Base-by-base conservation (phyloP, 37 sponge, comb jelly and placozoan species). In the Eunapius fragilis region DNA sequence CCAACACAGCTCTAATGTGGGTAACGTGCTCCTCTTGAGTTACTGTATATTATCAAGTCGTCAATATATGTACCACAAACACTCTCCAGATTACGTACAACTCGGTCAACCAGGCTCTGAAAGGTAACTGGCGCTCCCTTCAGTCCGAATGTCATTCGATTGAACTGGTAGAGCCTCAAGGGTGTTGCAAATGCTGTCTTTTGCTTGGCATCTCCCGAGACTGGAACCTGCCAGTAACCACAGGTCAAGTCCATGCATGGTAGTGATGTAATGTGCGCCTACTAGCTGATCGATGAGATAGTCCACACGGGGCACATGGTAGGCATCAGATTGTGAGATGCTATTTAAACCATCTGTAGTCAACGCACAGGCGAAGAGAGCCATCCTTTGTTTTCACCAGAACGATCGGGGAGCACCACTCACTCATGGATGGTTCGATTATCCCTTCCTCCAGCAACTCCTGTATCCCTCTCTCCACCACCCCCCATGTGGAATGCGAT, bases 201-300 rank as follows among this genome's bases (percentile, higher is more conserved):
- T 41, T 41, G 41, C 41, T 41, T 41, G 41, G 41, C 41, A 41
- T 41, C 73, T n/a, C n/a, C n/a, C n/a, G n/a, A n/a, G 28, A 91
- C 83, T 25, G 89, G 92, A 27, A 91, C 89, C 50, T 84, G 86
- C 84, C 92, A 94, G 68, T 94, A 94, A 0, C 93, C 95, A 36
- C 75, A 72, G 12, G 92, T 36, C 0, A 91, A 49, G 50, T 91
- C 95, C 67, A 94, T 41, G 41, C 6, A 41, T 47, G 31, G 89
- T 85, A 0, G 76, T 88, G 71, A 92, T 37, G 81, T 33, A 92
- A 80, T 69, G 37, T 2, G 84, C 86, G 0, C 33, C 14, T 2
- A 87, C 87, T 45, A 89, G 31, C 45, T 31, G 74, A 70, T 93
- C 88, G 0, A 90, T 73, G 13, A 93, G 69, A 28, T 90, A 87